Evolutionary conservation across 2,113 vertebrate species (phyloP).

Genomic region (Australoheros scitulus): DNA sequence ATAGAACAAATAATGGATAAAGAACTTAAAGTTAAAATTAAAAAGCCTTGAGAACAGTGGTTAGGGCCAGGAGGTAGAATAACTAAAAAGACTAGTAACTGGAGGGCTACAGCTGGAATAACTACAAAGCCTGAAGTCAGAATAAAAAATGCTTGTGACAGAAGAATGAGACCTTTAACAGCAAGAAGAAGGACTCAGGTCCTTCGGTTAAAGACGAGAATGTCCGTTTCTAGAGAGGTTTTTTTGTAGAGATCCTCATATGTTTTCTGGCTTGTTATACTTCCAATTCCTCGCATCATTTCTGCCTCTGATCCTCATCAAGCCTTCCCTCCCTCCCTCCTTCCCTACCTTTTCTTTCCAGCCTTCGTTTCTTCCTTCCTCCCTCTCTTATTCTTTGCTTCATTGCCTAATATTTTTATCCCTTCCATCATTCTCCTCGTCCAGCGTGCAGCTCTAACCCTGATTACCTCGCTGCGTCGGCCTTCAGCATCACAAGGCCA

Average conservation of each 20-base stretch:
- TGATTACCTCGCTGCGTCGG: conserved; percentile 38
- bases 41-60: not conserved
- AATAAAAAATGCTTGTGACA: not conserved
- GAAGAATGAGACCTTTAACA: not conserved
- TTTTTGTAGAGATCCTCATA: not conserved
- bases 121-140: not conserved
- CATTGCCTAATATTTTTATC: not conserved
- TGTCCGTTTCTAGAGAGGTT: not conserved
- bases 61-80: not conserved
- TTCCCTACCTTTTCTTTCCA: not conserved
- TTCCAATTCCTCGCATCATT: not conserved
- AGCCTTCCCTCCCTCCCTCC: not conserved
- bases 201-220: too few relatives aligned
- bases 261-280: not conserved
- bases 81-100: not conserved
- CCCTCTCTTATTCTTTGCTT: not conserved
- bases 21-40: not conserved
- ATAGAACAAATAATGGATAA: not conserved
- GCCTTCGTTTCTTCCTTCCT: not conserved
- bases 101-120: not conserved
- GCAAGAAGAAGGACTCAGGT: not conserved
- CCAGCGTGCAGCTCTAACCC: conserved; percentile 4
- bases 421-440: not conserved
- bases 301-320: not conserved
- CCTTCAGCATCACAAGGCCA: conserved; percentile 31